Evolutionary conservation across 2,888 invertebrate species (phyloP).

Genomic region (Eucera pruinosa): DNA sequence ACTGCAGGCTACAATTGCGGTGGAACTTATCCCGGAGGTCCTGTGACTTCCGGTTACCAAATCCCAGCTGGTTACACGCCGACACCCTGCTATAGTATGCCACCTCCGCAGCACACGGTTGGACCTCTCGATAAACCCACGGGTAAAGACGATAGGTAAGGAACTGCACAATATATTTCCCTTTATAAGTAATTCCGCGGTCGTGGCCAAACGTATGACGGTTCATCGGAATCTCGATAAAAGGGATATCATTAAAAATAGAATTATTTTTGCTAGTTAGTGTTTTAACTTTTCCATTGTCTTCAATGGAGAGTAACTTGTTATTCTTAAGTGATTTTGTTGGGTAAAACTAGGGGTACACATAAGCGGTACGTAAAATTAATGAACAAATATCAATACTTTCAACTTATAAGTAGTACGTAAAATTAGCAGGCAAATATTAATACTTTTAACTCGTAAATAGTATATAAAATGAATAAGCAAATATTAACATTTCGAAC

Average conservation of each 20-base stretch:
- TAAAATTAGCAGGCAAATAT: too few relatives aligned
- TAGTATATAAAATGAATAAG: too few relatives aligned
- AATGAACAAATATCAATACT: too few relatives aligned
- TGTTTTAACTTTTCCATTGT: not conserved
- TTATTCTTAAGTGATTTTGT: not conserved
- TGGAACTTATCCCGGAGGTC: constrained; percentile 85
- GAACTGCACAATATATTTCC: constrained; percentile 35
- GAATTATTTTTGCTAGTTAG: not conserved
- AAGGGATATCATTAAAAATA: not conserved
- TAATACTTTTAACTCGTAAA: too few relatives aligned
- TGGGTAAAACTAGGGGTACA: not conserved
- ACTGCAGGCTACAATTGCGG: constrained; percentile 87
- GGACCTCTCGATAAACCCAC: constrained; percentile 86
- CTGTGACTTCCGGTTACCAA: constrained; percentile 87
- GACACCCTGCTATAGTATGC: constrained; percentile 93
- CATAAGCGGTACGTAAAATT: too few relatives aligned
- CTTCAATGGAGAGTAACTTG: not conserved
- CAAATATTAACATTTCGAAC: too few relatives aligned
- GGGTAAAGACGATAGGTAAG: constrained; percentile 90
- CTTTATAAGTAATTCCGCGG: constrained; percentile 43
- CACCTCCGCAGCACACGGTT: constrained; percentile 89
- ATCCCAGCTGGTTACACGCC: constrained; percentile 90
- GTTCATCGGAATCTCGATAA: constrained; percentile 41
- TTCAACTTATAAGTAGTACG: too few relatives aligned
- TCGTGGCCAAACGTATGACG: constrained; percentile 2